A percentile compares a stretch with the other conserved stretches of the same genome.
These are phyloP conservation scores for Neoitamus cyanurus DNA, from an alignment of 2,888 invertebrate species.

Conservation along the genomic window DNA sequence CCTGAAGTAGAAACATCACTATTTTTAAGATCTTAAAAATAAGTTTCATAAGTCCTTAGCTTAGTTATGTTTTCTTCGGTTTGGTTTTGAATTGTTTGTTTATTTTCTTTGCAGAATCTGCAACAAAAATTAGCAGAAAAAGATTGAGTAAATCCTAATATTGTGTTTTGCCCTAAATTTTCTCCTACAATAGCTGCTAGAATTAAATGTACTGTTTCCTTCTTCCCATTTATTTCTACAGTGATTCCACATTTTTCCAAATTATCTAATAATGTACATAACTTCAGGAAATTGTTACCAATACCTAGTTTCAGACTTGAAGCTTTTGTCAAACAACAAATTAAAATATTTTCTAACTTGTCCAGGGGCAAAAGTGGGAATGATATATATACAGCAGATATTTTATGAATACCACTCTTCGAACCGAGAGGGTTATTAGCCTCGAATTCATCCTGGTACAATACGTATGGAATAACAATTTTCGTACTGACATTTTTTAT, in stretches of 20 bases:
- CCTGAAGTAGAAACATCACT: conserved; percentile 7
- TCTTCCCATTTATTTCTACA: too few relatives aligned
- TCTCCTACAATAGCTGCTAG: not conserved
- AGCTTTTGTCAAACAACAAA: not conserved
- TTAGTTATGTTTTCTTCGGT: conserved; percentile 8
- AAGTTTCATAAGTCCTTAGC: conserved; percentile 41
- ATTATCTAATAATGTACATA: too few relatives aligned
- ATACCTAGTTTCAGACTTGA: not conserved
- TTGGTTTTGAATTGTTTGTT: conserved; percentile 35
- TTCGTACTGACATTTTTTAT: too few relatives aligned
- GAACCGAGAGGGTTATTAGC: conserved; percentile 43
- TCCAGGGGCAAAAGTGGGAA: not conserved
- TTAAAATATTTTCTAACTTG: conserved; percentile 46
- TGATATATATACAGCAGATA: conserved; percentile 15
- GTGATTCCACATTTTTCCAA: too few relatives aligned
- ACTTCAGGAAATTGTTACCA: too few relatives aligned
- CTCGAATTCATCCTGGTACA: conserved; percentile 46
- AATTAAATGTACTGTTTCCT: too few relatives aligned
- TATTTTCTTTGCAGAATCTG: too few relatives aligned
- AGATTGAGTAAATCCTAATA: conserved; percentile 12
- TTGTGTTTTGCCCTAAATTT: conserved; percentile 37
- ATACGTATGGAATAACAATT: conserved; percentile 39
- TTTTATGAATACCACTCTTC: conserved; percentile 14
- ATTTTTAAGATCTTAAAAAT: not conserved
- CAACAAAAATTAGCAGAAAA: conserved; percentile 15